Evolutionary conservation across 2,888 invertebrate species (phyloP).

Genomic region (Leptinotarsa haldemani): DNA sequence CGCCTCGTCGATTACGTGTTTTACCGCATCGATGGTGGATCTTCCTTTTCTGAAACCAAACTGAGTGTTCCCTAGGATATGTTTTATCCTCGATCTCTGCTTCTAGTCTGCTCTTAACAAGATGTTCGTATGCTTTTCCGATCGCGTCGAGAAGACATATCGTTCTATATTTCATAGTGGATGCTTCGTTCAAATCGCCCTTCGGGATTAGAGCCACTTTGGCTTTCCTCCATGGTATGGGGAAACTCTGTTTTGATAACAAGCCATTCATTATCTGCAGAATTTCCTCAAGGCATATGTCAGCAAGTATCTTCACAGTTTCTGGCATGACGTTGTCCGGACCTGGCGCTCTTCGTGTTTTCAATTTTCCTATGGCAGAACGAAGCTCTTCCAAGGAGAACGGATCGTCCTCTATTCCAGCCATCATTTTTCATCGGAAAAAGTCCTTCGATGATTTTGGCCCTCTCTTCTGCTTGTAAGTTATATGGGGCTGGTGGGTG

Average conservation of each 20-base stretch:
- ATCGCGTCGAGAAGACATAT: not conserved
- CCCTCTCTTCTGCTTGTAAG: not conserved
- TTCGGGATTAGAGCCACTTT: not conserved
- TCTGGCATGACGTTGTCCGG: not conserved
- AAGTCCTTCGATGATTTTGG: not conserved
- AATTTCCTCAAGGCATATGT: not conserved
- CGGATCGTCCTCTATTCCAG: not conserved
- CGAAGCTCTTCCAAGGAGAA: not conserved
- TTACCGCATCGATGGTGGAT: not conserved
- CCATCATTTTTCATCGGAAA: not conserved
- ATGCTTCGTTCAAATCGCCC: not conserved
- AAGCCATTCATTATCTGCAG: not conserved
- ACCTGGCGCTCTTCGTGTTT: not conserved
- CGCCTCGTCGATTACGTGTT: not conserved
- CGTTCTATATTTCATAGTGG: not conserved
- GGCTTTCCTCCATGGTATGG: not conserved
- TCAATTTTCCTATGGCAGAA: not conserved
- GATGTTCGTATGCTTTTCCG: not conserved
- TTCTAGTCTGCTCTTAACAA: not conserved
- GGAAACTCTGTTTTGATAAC: not conserved
- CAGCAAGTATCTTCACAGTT: not conserved
- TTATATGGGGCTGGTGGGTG: not conserved
- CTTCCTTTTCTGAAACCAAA: not conserved
- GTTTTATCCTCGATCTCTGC: not conserved
- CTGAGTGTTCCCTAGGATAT: not conserved